phyloP scores from a whole-genome alignment of 2,113 vertebrate genomes.

The Siniperca knerii region DNA sequence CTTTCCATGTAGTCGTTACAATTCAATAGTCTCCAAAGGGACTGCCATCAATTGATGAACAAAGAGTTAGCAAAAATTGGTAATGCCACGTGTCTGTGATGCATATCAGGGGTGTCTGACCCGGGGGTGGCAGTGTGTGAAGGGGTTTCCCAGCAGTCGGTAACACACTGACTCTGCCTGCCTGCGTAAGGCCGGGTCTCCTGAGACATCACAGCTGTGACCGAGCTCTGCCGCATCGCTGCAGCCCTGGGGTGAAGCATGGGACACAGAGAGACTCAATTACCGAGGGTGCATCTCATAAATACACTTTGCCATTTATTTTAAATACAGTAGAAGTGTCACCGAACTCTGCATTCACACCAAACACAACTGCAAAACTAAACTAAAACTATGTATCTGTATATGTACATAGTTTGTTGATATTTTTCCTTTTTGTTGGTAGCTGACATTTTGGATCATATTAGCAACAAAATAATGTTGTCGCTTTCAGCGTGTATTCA shows the following conservation, averaged over 20 bases:
- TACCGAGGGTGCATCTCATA: not conserved
- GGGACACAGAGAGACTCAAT: not conserved
- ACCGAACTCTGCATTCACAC: not conserved
- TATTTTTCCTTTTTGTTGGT: not conserved
- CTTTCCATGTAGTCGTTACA: not conserved
- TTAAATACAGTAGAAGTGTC: not conserved
- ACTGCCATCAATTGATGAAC: not conserved
- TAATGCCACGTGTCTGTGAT: not conserved
- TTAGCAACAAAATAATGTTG: not conserved
- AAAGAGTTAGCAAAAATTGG: not conserved
- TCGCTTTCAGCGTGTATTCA: not conserved
- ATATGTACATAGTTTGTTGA: not conserved
- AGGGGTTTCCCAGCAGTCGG: conserved; percentile 84
- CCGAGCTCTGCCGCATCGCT: conserved; percentile 83
- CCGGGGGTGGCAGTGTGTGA: conserved; percentile 86
- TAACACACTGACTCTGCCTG: conserved; percentile 84
- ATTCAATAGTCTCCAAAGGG: not conserved
- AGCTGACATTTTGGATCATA: not conserved
- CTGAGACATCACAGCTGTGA: conserved; percentile 78
- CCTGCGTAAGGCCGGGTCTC: conserved; percentile 2
- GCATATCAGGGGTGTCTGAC: conserved; percentile 75
- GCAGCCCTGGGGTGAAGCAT: conserved; percentile 76
- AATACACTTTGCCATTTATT: not conserved
- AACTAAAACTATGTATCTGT: not conserved
- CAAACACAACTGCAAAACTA: not conserved